Percentiles rank a stretch among this genome's conserved stretches.
phyloP scores from a whole-genome alignment of 2,113 vertebrate genomes.

The Pseudolaguvia tuberculata region DNA sequence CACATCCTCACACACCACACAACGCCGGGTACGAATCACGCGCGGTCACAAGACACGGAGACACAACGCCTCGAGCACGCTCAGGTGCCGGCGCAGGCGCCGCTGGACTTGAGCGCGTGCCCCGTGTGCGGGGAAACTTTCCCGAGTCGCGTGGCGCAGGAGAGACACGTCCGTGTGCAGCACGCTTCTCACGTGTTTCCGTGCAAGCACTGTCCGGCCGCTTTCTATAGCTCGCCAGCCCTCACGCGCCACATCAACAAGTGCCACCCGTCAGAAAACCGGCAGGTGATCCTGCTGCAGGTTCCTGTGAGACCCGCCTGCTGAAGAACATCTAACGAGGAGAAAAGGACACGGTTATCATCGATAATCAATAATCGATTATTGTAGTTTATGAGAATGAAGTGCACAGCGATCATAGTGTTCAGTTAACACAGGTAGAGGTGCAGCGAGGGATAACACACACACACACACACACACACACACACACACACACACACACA shows the following conservation, averaged over 20 bases:
- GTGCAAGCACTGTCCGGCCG: slow-evolving; percentile 90
- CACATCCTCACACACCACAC: slow-evolving; percentile 76
- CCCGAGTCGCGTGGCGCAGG: slow-evolving; percentile 76
- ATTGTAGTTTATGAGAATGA: not conserved
- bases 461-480: not conserved
- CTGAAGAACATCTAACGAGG: slow-evolving; percentile 59
- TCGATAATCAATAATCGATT: not conserved
- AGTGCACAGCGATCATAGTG: slow-evolving; percentile 10
- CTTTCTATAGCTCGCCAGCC: slow-evolving; percentile 89
- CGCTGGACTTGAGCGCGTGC: slow-evolving; percentile 71
- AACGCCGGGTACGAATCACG: slow-evolving; percentile 52
- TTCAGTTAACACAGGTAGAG: slow-evolving; percentile 11
- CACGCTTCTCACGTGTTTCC: slow-evolving; percentile 84
- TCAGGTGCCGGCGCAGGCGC: slow-evolving; percentile 54
- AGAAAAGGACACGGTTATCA: not conserved
- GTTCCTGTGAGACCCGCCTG: slow-evolving; percentile 86
- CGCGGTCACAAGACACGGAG: slow-evolving; percentile 15
- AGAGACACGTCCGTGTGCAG: slow-evolving; percentile 84
- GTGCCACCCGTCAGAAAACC: slow-evolving; percentile 90
- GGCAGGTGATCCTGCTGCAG: slow-evolving; percentile 90
- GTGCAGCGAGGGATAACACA: not conserved
- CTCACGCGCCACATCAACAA: slow-evolving; percentile 94
- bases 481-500: not conserved
- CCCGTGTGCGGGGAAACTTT: slow-evolving; percentile 86
- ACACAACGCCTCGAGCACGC: slow-evolving; percentile 46